Conservation (phyloP, 53 echinoderm and acorn worm genomes). For the Henricia sp. region DNA sequence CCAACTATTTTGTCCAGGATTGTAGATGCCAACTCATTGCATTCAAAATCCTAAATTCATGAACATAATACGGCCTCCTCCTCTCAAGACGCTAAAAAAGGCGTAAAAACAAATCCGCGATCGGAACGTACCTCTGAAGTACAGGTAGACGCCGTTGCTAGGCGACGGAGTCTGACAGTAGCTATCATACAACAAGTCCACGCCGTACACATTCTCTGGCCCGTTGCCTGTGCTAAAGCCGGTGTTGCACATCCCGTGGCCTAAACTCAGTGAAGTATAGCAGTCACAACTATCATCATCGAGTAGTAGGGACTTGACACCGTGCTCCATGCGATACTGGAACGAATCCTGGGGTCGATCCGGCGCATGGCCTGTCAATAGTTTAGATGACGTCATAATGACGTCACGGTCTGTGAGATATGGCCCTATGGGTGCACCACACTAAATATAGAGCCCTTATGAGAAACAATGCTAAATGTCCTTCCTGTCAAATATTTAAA, state of each 20-base stretch:
- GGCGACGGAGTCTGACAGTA: neutral
- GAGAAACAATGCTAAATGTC: too few relatives aligned
- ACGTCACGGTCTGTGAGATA: too few relatives aligned
- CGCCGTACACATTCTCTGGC: constrained; percentile 8
- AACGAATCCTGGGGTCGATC: neutral
- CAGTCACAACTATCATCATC: constrained; percentile 28
- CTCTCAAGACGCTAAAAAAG: too few relatives aligned
- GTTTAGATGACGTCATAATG: too few relatives aligned
- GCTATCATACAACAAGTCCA: constrained; percentile 22
- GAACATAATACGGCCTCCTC: too few relatives aligned
- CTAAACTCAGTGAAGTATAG: constrained; percentile 13
- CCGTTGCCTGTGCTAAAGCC: neutral
- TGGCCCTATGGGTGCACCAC: neutral
- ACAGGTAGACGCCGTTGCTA: neutral
- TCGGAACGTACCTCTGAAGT: constrained; percentile 21
- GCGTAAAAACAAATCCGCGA: too few relatives aligned
- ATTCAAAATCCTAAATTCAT: too few relatives aligned
- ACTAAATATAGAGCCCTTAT: neutral
- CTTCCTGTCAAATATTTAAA: too few relatives aligned
- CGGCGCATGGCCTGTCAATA: neutral
- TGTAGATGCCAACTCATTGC: too few relatives aligned
- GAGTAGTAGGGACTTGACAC: neutral
- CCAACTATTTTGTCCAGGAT: too few relatives aligned
- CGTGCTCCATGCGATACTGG: constrained; percentile 26
- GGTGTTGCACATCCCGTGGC: constrained; percentile 1